phyloP scores from a whole-genome alignment of 2,113 vertebrate species.

The Ammodytes marinus region DNA sequence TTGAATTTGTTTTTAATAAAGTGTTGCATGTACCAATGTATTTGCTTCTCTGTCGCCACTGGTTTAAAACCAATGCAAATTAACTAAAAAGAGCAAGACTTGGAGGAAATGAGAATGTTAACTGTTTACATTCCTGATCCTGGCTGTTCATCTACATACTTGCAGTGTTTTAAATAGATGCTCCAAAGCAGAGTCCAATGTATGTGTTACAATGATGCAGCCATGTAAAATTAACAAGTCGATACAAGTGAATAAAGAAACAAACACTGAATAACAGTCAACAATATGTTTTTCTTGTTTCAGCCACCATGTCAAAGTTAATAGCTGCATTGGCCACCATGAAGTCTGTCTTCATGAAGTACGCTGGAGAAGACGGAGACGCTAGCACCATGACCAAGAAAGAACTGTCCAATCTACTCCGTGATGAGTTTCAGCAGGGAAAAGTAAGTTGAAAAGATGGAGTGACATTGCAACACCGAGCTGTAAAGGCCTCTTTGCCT shows the following conservation, averaged over 20 bases:
- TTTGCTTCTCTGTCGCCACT: too few relatives aligned
- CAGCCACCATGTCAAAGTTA: constrained; percentile 69
- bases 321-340: constrained; percentile 79
- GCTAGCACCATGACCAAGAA: constrained; percentile 86
- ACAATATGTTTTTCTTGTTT: not conserved
- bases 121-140: too few relatives aligned
- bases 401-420: constrained; percentile 86
- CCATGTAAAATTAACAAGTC: too few relatives aligned
- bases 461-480: not conserved
- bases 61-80: too few relatives aligned
- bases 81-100: too few relatives aligned
- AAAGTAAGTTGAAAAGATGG: constrained; percentile 70
- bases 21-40: too few relatives aligned
- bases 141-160: too few relatives aligned
- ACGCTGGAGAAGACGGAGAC: constrained; percentile 88
- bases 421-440: constrained; percentile 72
- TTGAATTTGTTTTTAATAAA: too few relatives aligned
- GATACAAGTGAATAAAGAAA: not conserved
- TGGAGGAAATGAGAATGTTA: too few relatives aligned
- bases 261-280: not conserved
- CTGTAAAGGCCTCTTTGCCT: not conserved
- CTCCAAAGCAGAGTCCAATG: not conserved
- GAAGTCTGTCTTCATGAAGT: constrained; percentile 85
- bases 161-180: not conserved
- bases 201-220: not conserved